Evolutionary conservation across 2,797 vertebrate genomes (phyloP), one percentile per base, ranked within the genome.

Genomic region (Xerus rutilus): DNA sequence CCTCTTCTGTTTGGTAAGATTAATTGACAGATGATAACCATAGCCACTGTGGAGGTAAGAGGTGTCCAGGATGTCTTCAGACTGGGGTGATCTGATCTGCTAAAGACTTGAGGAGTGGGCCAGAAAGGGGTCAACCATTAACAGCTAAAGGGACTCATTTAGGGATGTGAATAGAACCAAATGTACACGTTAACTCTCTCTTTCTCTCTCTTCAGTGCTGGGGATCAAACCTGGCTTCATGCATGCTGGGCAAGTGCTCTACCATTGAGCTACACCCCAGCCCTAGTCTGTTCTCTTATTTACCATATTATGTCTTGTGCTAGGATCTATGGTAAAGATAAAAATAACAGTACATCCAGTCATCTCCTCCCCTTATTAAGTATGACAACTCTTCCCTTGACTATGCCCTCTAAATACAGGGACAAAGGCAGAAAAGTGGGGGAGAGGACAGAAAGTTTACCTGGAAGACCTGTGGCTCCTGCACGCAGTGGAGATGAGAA

Each of bases 401-500:
- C 54, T 73, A n/a, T n/a, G 4, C 62, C 35, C 78, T 94, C 54
- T 64, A 39, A 78, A 69, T 14, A 12, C 39, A 62, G 35, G 89
- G 54, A 23, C 15, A 14, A 84, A 59, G 57, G 73, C 32, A 70
- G 78, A 43, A 57, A 65, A 59, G 13, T 7, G 14, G 64, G 30
- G 2, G 67, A 85, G 49, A 74, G 47, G 21, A 12, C 32, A 65
- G 78, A 49, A 20, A 3, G 9, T 32, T 67, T 67, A 47, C 43
- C 49, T 43, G n/a, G 49, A 45, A 52, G 64, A 4, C 17, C 21
- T 72, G 23, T 4, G 11, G 43, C 39, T 47, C 10, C 1, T 4
- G 0, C 8, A 0, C 7, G 7, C 32, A 0, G 39, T 20, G 32
- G 47, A 67, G 12, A 11, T 28, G 64, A 47, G n/a, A n/a, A 49